A percentile compares a stretch with the other conserved stretches of the same genome.
These are phyloP conservation scores for Myxocyprinus asiaticus DNA, from an alignment of 2,113 vertebrate species.

Conservation along the genomic window DNA sequence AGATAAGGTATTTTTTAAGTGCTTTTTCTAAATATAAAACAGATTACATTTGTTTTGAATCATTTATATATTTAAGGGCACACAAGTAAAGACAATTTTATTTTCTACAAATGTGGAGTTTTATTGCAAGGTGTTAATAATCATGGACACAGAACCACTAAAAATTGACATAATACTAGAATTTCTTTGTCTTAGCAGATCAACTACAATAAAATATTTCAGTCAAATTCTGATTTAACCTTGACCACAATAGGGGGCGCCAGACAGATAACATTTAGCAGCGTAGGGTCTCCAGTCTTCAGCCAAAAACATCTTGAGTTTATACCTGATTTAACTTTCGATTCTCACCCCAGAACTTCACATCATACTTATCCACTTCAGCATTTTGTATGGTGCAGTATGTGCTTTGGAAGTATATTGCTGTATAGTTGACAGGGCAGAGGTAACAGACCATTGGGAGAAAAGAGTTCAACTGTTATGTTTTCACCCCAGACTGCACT, in stretches of 20 bases:
- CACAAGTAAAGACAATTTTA: neutral
- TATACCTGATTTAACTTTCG: too few relatives aligned
- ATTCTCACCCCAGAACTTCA: too few relatives aligned
- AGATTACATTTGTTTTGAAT: too few relatives aligned
- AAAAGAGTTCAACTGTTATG: neutral
- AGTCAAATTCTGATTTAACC: constrained; percentile 16
- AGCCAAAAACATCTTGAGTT: constrained; percentile 12
- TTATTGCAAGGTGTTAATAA: constrained; percentile 31
- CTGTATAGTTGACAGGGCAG: neutral
- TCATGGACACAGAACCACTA: constrained; percentile 4
- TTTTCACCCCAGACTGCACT: neutral
- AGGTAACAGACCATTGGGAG: neutral
- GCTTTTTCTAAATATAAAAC: neutral
- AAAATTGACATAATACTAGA: constrained; percentile 19
- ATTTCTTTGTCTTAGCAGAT: neutral
- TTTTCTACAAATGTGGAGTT: constrained; percentile 43
- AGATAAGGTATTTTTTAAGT: neutral
- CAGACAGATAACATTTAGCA: constrained; percentile 11
- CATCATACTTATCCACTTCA: too few relatives aligned
- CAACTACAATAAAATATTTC: neutral
- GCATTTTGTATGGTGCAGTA: neutral
- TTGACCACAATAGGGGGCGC: neutral
- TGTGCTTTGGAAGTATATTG: constrained; percentile 15
- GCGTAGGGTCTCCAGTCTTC: constrained; percentile 5
- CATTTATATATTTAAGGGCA: neutral